These are phyloP conservation scores for Pyrgus malvae DNA, from an alignment of 2,888 invertebrate genomes.

Conservation along the genomic window DNA sequence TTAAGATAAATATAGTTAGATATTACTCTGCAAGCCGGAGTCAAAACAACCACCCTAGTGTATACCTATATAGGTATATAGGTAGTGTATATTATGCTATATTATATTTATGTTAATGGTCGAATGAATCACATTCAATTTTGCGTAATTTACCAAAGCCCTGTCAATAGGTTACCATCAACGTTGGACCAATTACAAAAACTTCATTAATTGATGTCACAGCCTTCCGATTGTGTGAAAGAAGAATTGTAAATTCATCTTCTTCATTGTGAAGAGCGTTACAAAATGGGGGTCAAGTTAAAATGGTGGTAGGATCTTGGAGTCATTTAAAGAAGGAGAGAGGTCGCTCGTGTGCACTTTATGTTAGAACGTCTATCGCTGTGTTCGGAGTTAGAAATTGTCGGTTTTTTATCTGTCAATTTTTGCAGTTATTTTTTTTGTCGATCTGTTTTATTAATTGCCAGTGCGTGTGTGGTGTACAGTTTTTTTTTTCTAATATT, in stretches of 20 bases:
- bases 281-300: conserved; percentile 40
- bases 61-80: too few species aligned
- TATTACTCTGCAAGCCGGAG: too few species aligned
- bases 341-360: conserved; percentile 22
- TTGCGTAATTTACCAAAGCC: too few species aligned
- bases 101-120: too few species aligned
- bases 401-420: conserved; percentile 13
- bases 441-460: not conserved
- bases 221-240: conserved; percentile 16
- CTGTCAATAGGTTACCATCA: too few species aligned
- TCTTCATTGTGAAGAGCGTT: conserved; percentile 28
- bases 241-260: conserved; percentile 20
- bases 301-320: conserved; percentile 45
- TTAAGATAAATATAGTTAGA: too few species aligned
- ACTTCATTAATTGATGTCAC: conserved; percentile 18
- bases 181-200: conserved; percentile 4
- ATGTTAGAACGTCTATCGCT: conserved; percentile 10
- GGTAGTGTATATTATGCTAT: too few species aligned
- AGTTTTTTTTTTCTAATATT: not conserved
- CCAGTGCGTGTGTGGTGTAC: conserved; percentile 16
- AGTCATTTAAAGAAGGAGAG: conserved; percentile 31
- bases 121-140: too few species aligned
- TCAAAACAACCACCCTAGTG: too few species aligned
- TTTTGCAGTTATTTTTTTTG: conserved; percentile 8
- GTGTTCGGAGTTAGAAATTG: conserved; percentile 16